These are phyloP conservation scores for Struthio camelus DNA, from an alignment of 2,113 vertebrate species.

Conservation along the genomic window DNA sequence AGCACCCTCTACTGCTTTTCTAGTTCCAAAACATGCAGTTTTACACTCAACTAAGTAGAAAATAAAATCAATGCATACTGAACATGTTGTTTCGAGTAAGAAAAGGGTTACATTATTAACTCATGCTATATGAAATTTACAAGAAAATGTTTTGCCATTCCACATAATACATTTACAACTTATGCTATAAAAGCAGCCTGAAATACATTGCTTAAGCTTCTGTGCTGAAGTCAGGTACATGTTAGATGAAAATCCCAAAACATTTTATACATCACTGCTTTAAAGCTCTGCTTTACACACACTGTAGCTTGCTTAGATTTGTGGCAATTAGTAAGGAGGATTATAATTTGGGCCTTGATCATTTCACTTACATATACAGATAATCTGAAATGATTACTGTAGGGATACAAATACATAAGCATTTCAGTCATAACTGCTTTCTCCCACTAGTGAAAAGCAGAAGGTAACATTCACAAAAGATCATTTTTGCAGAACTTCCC, in stretches of 20 bases:
- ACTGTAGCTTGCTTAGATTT: background rate
- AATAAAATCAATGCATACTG: background rate
- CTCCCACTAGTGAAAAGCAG: background rate
- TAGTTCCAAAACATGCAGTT: conserved; percentile 18
- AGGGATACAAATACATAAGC: background rate
- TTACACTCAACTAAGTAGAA: background rate
- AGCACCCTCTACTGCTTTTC: conserved; percentile 78
- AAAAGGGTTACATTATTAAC: background rate
- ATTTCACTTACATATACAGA: background rate
- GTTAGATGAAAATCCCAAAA: background rate
- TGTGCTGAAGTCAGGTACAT: background rate
- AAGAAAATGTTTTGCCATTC: background rate
- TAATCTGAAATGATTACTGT: background rate
- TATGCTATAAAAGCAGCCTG: background rate
- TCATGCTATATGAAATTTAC: background rate
- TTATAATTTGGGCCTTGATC: background rate
- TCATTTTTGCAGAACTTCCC: background rate
- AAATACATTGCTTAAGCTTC: background rate
- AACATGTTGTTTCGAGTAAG: background rate
- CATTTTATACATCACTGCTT: background rate
- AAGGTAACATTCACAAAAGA: background rate
- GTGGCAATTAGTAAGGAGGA: background rate
- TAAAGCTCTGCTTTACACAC: background rate
- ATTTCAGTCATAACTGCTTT: background rate
- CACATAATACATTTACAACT: background rate